These are phyloP conservation scores for Balearica regulorum DNA, from an alignment of 2,797 vertebrate species.

Conservation along the genomic window DNA sequence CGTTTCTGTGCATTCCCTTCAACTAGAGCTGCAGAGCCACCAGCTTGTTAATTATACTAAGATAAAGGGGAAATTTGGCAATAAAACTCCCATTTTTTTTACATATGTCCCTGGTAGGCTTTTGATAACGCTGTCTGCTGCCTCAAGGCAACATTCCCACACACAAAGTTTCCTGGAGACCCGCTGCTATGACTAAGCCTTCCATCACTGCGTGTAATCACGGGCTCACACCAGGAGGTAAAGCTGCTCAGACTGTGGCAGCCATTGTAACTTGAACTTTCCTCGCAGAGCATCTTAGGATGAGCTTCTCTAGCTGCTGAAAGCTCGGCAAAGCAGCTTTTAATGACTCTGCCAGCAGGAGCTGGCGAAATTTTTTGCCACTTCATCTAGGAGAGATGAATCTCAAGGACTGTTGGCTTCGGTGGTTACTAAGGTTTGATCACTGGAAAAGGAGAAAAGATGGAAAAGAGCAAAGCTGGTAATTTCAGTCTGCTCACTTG, in stretches of 20 bases:
- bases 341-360: conserved; percentile 4
- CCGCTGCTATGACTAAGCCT: conserved; percentile 29
- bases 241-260: conserved; percentile 34
- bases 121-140: conserved; percentile 18
- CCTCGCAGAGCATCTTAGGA: neutral
- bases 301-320: neutral
- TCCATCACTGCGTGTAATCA: neutral
- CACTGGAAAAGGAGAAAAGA: neutral
- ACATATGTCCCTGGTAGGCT: neutral
- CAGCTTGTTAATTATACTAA: conserved; percentile 38
- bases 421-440: neutral
- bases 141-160: conserved; percentile 16
- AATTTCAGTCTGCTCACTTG: neutral
- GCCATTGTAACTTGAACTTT: conserved; percentile 21
- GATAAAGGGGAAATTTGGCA: conserved; percentile 47
- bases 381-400: neutral
- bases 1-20: neutral
- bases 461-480: neutral
- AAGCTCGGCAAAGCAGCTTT: neutral
- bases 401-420: neutral
- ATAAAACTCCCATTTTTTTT: conserved; percentile 20
- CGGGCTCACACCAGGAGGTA: neutral
- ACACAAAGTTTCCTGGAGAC: conserved; percentile 32
- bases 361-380: neutral
- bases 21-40: neutral